Conservation (phyloP, 2,113 vertebrate genomes). For the Mellivora capensis region DNA sequence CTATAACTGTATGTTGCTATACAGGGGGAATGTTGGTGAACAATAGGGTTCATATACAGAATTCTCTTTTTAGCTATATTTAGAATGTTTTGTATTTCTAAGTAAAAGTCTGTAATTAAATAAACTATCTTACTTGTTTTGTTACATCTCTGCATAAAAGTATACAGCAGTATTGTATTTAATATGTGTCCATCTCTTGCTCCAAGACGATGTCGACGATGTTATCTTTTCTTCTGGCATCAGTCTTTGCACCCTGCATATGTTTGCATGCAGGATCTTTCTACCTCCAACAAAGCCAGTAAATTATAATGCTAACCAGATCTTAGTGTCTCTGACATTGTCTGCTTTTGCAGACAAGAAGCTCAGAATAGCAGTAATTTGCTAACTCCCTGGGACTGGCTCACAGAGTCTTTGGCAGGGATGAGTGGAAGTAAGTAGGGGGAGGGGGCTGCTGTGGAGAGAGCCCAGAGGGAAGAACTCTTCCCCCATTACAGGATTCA, state of each 20-base stretch:
- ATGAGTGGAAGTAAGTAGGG: background rate
- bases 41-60: background rate
- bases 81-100: background rate
- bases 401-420: slow-evolving; percentile 27
- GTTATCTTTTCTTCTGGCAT: background rate
- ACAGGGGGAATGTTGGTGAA: background rate
- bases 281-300: background rate
- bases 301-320: slow-evolving; percentile 51
- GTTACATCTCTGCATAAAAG: background rate
- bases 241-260: background rate
- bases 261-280: slow-evolving; percentile 19
- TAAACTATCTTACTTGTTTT: background rate
- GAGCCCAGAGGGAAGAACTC: background rate
- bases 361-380: slow-evolving; percentile 19
- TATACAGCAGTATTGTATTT: background rate
- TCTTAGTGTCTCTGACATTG: slow-evolving; percentile 14
- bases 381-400: background rate
- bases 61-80: background rate
- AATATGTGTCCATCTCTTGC: background rate
- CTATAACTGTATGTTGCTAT: background rate
- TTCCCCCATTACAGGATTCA: background rate
- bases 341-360: slow-evolving; percentile 7
- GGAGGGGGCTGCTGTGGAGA: background rate
- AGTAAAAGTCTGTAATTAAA: background rate
- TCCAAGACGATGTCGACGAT: background rate